Percentiles rank a stretch among this genome's conserved stretches.
phyloP scores from a whole-genome alignment of 1,140 invertebrate genomes.

The Augochlora pura region DNA sequence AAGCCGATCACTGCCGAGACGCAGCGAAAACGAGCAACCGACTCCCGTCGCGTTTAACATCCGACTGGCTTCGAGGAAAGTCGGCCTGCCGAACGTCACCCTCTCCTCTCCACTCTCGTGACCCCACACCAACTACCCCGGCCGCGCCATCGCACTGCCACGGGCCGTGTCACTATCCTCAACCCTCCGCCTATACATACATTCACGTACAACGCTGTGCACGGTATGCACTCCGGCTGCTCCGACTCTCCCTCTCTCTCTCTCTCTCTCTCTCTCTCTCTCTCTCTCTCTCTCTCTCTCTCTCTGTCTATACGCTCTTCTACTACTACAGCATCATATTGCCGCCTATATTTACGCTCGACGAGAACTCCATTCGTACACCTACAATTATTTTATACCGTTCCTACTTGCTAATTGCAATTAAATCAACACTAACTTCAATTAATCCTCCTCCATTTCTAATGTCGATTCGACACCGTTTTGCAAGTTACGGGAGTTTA shows the following conservation, averaged over 20 bases:
- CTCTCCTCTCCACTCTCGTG: neutral
- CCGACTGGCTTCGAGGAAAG: conserved; percentile 63
- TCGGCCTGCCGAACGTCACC: conserved; percentile 31
- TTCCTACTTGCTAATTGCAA: no score
- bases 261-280: no score
- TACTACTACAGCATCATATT: conserved; percentile 1
- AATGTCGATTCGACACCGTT: no score
- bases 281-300: no score
- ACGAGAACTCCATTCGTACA: neutral
- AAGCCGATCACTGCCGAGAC: conserved; percentile 49
- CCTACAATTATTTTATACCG: neutral
- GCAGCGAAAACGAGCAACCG: conserved; percentile 39
- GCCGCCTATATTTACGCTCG: neutral
- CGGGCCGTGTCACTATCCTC: conserved; percentile 37
- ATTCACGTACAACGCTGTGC: no score
- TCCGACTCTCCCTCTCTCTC: no score
- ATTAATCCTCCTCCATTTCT: no score
- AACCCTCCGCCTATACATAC: conserved; percentile 14
- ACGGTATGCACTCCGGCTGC: no score
- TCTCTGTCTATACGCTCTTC: no score
- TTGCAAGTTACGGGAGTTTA: no score
- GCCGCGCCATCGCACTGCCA: conserved; percentile 30
- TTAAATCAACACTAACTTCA: no score
- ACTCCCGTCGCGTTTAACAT: conserved; percentile 56
- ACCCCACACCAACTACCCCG: neutral